Percentiles rank a stretch among this genome's conserved stretches.
These are phyloP conservation scores for Osmoderma eremita DNA, from an alignment of 2,888 invertebrate species.

Conservation along the genomic window DNA sequence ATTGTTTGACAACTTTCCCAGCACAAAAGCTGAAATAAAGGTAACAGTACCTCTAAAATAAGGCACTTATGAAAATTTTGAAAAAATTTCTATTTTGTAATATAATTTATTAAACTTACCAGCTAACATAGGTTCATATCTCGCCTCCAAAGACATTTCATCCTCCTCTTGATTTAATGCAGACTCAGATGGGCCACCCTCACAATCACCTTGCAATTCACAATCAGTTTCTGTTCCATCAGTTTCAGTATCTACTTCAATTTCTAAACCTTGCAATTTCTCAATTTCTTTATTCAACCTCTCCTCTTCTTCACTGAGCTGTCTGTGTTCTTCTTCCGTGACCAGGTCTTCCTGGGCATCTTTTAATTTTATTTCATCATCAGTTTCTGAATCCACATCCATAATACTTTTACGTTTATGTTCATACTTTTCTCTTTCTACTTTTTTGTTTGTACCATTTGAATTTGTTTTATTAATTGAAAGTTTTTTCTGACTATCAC, in stretches of 20 bases:
- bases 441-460: slow-evolving; percentile 46
- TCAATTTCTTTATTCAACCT: slow-evolving; percentile 79
- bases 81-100: background rate
- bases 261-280: slow-evolving; percentile 77
- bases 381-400: slow-evolving; percentile 70
- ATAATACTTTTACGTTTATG: slow-evolving; percentile 69
- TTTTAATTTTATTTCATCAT: slow-evolving; percentile 69
- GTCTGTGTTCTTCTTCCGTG: slow-evolving; percentile 76
- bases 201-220: slow-evolving; percentile 66
- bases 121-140: slow-evolving; percentile 76
- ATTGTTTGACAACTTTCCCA: too few relatives aligned
- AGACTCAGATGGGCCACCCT: slow-evolving; percentile 52
- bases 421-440: slow-evolving; percentile 66
- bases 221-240: slow-evolving; percentile 82
- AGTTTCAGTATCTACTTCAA: slow-evolving; percentile 83
- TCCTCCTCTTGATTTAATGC: slow-evolving; percentile 53
- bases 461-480: slow-evolving; percentile 48
- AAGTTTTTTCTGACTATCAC: slow-evolving; percentile 37
- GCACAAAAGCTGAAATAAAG: too few relatives aligned
- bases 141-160: slow-evolving; percentile 69
- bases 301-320: slow-evolving; percentile 80
- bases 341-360: slow-evolving; percentile 67
- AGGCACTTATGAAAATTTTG: background rate
- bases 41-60: background rate
- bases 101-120: slow-evolving; percentile 57